Evolutionary conservation across 2,888 invertebrate species (phyloP), one percentile per base, ranked within the genome.

Genomic region (Deilephila elpenor): DNA sequence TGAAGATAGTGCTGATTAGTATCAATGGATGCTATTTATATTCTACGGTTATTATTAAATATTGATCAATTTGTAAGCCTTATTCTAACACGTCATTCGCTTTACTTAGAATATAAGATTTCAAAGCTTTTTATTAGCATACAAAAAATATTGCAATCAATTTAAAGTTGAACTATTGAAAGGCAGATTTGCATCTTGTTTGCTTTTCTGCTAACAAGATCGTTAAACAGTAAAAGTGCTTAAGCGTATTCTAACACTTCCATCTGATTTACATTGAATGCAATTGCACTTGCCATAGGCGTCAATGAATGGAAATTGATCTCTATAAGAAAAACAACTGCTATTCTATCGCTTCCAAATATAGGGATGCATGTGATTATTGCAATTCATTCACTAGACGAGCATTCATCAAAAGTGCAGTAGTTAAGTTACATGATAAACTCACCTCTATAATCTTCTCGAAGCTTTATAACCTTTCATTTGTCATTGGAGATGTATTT

Each of bases 181-280:
- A 25, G 44, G 29, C 6, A 51, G 6, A 67, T 25, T 51, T 67
- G 51, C 25, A 14, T 44, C 5, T 29, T 25, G 17, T 67, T 51
- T 67, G 5, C 20, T 34, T n/a, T 11, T 14, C 11, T 37, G 29
- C 51, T 17, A 67, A 51, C 25, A 25, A 67, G 44, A 17, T 25
- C 64, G 37, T 44, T 44, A 44, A 17, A 67, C 20, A 67, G 51
- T 67, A 67, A 67, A 67, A 67, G 51, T 51, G 64, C 25, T 51
- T 67, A 17, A 25, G 67, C 14, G 5, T 5, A 51, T 67, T 62
- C 53, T 72, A 77, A 78, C 82, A 80, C 87, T 89, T 90, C 90
- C 90, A 87, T 83, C 83, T 84, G 20, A 91, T 91, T 90, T 88
- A 85, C 90, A 91, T 91, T 90, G 86, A 90, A 91, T 91, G 82